phyloP scores from a whole-genome alignment of 2,888 invertebrate genomes.

The Agrochola circellaris region DNA sequence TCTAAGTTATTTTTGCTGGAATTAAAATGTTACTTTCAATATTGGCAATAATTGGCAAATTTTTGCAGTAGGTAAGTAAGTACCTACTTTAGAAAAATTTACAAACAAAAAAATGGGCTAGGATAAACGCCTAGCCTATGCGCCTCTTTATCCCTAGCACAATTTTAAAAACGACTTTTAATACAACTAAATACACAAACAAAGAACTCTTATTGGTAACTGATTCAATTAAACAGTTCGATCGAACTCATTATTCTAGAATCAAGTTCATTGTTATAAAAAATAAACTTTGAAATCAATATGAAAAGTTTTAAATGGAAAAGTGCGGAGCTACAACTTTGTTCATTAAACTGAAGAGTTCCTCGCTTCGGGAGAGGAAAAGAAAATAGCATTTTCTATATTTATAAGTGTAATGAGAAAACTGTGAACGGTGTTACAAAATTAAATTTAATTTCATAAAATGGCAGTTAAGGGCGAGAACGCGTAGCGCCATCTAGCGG shows the following conservation, averaged over 20 bases:
- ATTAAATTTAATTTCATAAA: slow-evolving; percentile 65
- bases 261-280: slow-evolving; percentile 79
- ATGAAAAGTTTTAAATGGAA: slow-evolving; percentile 87
- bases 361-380: slow-evolving; percentile 74
- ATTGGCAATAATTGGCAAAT: not conserved
- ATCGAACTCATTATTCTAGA: slow-evolving; percentile 70
- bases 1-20: not conserved
- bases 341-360: slow-evolving; percentile 86
- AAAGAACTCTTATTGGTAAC: slow-evolving; percentile 25
- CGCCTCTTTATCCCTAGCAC: not conserved
- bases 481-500: slow-evolving; percentile 82
- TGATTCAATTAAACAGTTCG: slow-evolving; percentile 49
- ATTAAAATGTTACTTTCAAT: not conserved
- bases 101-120: too few relatives aligned
- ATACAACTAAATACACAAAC: slow-evolving; percentile 12
- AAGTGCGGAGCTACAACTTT: slow-evolving; percentile 83
- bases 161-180: not conserved
- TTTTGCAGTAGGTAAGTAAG: too few relatives aligned
- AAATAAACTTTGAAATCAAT: slow-evolving; percentile 83
- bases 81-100: too few relatives aligned
- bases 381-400: slow-evolving; percentile 75
- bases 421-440: slow-evolving; percentile 72
- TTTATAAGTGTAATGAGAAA: slow-evolving; percentile 78
- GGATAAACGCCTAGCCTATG: too few relatives aligned
- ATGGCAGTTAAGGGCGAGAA: slow-evolving; percentile 20